These are phyloP conservation scores for Sphenopsis melanotis DNA, from an alignment of 2,797 vertebrate genomes.

Conservation along the genomic window DNA sequence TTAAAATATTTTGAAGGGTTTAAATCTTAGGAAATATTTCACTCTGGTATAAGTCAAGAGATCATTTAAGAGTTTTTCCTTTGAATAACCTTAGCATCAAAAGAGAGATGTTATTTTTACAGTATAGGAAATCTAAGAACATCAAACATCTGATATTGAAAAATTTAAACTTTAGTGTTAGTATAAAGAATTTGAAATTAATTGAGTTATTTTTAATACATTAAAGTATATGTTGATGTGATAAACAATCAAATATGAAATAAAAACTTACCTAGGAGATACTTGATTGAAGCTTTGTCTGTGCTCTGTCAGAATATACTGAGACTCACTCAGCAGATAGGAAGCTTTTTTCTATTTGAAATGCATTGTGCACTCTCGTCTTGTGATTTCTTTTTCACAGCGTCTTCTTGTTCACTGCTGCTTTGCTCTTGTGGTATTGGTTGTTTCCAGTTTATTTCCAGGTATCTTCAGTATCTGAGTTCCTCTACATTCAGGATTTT, in stretches of 20 bases:
- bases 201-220: neutral
- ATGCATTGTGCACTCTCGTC: constrained; percentile 60
- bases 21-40: constrained; percentile 4
- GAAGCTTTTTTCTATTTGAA: constrained; percentile 65
- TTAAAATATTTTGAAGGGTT: neutral
- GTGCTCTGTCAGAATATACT: constrained; percentile 63
- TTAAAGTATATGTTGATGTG: neutral
- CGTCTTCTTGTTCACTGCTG: constrained; percentile 55
- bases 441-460: constrained; percentile 55
- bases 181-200: constrained; percentile 35
- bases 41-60: neutral
- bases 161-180: constrained; percentile 37
- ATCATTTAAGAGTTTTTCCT: neutral
- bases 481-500: constrained; percentile 17
- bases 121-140: constrained; percentile 24
- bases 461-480: constrained; percentile 43
- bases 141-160: constrained; percentile 23
- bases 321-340: constrained; percentile 59
- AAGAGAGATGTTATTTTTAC: constrained; percentile 18
- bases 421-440: constrained; percentile 42
- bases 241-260: constrained; percentile 55
- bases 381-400: constrained; percentile 51
- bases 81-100: neutral
- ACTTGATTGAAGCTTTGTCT: constrained; percentile 68
- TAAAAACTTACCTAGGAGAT: constrained; percentile 74